Base-by-base conservation (phyloP, 2,888 invertebrate genomes). In the Rhodophaea formosa region DNA sequence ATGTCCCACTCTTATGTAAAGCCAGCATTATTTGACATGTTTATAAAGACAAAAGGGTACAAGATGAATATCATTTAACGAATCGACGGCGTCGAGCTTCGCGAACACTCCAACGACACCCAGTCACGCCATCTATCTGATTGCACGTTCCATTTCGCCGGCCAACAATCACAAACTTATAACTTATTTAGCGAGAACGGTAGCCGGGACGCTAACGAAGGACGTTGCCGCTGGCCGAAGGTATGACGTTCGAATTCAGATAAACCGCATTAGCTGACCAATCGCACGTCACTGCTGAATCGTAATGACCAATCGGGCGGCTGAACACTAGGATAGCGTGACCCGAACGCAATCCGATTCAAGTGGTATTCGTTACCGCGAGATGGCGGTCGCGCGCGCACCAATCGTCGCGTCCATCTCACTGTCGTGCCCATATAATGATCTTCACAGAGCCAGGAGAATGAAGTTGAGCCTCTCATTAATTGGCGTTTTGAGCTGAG, bases 391-490 rank as follows among this genome's bases (percentile, higher is more conserved):
- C 83, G 76, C 75, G 80, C 82, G 79, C 82, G 83, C 83, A 81
- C 86, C 88, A 89, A 90, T 90, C 90, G 86, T 82, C 86, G 85
- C 88, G 86, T 88, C 86, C 90, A 90, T 90, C 91, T 85, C 84
- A 79, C 88, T 90, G 91, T 91, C 90, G 89, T 90, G 91, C 90
- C 82, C 90, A 88, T 90, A 90, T 90, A 91, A 91, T 91, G 90
- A 91, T 91, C 91, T 90, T 89, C 90, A 89, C 89, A 89, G 88
- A 88, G 85, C 79, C 87, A 86, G 81, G 84, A 89, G 90, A 91
- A 91, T 91, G 91, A 91, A 91, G 90, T 91, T 91, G 91, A 91
- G 90, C 84, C 87, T 84, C 90, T 89, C 90, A 90, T 91, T 90
- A 91, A 90, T 90, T 90, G 90, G 91, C 89, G 86, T 90, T 91